Evolutionary conservation across 2,888 invertebrate species (phyloP), one percentile per base, ranked within the genome.

Genomic region (Girardia tigrina): DNA sequence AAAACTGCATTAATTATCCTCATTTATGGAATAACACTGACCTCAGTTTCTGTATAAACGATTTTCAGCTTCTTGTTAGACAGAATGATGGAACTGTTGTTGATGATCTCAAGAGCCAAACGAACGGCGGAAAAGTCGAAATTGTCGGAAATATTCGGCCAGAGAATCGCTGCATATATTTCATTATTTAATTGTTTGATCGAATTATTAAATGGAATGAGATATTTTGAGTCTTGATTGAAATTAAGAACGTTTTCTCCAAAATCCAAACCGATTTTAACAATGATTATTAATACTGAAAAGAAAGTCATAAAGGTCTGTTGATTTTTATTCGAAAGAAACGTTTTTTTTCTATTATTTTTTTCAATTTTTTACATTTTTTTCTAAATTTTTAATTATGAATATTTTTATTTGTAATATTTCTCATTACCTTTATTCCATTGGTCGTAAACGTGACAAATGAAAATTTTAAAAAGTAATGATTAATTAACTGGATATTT

Each of bases 141-240:
- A 56, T 56, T 56, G 23, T 56, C 23, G n/a, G n/a, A 4, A 56
- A 4, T n/a, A 16, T 23, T 56, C n/a, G 56, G 56, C 23, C n/a
- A n/a, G 6, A 56, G 23, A 4, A 56, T 8, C n/a, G 56, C 56
- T 4, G 56, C n/a, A n/a, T 20, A 56, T 56, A 56, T 56, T n/a
- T 56, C 56, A n/a, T 56, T n/a, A 56, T 4, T 4, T 12, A 23
- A 56, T 56, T 56, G 56, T n/a, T 16, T 56, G n/a, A 56, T 56
- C 4, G 56, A 56, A 20, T 56, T n/a, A 56, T 56, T 56, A 23
- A 56, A 56, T 56, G 56, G 56, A 56, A 56, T 56, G n/a, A 56
- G n/a, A 56, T 56, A 56, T 4, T 56, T 16, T 16, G 56, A 56
- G n/a, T 56, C 8, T 20, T 56, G 23, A n/a, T 8, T 16, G 36